Conservation (phyloP, 35 echinoderm and acorn worm genomes). For the Heliocidaris erythrogramma region DNA sequence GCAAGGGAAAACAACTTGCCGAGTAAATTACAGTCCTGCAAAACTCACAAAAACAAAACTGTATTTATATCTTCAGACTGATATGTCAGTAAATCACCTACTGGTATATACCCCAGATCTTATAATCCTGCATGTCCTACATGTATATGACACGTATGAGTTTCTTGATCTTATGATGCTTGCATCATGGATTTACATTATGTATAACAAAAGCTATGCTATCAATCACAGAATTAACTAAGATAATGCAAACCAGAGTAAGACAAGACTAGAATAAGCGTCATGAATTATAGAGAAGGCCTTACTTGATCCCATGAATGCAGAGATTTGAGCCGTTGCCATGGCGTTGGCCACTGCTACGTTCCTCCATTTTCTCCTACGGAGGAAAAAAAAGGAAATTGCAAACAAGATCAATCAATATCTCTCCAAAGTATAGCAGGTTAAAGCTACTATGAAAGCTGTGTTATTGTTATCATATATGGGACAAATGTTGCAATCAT, state of each 20-base stretch:
- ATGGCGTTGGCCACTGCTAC: constrained; percentile 10
- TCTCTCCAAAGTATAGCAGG: neutral
- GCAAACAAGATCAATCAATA: neutral
- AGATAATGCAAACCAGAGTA: neutral
- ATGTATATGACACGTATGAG: too few relatives aligned
- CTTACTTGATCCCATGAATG: constrained; percentile 66
- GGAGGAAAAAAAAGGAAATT: neutral
- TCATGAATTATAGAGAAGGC: neutral
- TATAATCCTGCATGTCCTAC: too few relatives aligned
- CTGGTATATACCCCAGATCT: too few relatives aligned
- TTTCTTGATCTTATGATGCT: neutral
- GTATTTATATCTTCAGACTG: neutral
- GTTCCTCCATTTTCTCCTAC: constrained; percentile 31
- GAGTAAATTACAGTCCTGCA: neutral
- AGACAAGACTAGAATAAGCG: neutral
- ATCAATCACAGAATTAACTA: neutral
- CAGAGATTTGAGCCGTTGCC: constrained; percentile 53
- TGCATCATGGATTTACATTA: neutral
- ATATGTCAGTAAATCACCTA: neutral
- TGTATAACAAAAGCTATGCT: neutral
- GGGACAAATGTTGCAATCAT: too few relatives aligned
- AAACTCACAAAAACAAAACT: neutral
- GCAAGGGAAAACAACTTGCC: neutral
- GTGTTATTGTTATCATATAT: neutral
- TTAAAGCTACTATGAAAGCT: neutral